These are phyloP conservation scores for Bombus cullumanus DNA, from an alignment of 1,140 invertebrate species.

Conservation along the genomic window DNA sequence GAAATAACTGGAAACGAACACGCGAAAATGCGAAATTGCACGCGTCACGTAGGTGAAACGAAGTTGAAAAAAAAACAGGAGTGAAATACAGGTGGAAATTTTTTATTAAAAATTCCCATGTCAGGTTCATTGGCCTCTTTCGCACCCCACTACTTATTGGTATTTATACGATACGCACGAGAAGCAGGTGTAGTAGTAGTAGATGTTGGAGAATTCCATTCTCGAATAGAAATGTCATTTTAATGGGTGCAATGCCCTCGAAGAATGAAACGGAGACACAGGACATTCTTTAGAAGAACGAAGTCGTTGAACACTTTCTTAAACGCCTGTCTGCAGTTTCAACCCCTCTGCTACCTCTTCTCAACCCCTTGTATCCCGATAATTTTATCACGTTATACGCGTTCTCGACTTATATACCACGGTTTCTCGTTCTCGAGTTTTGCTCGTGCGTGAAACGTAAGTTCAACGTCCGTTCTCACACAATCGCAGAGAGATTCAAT, in stretches of 20 bases:
- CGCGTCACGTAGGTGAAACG: neutral
- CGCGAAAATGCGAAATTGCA: neutral
- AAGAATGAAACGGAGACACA: neutral
- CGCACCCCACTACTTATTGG: neutral
- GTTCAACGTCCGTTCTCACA: too few relatives aligned
- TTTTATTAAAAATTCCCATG: neutral
- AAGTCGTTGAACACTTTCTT: neutral
- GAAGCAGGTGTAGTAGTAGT: too few relatives aligned
- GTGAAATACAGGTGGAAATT: neutral
- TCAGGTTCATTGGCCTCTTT: neutral
- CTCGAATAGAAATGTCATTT: slow-evolving; percentile 14
- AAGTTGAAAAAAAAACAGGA: neutral
- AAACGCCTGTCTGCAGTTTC: neutral
- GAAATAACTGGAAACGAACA: too few relatives aligned
- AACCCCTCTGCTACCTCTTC: too few relatives aligned
- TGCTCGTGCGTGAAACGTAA: neutral
- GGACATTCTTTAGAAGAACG: neutral
- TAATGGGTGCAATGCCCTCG: neutral
- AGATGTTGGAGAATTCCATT: neutral
- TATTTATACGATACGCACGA: slow-evolving; percentile 3
- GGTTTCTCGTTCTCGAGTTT: neutral
- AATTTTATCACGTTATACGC: slow-evolving; percentile 18
- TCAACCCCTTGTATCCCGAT: neutral
- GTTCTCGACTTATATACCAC: neutral
- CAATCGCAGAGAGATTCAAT: neutral